Evolutionary conservation across 2,113 vertebrate species (phyloP), one percentile per base, ranked within the genome.

Genomic region (Xyrauchen texanus): DNA sequence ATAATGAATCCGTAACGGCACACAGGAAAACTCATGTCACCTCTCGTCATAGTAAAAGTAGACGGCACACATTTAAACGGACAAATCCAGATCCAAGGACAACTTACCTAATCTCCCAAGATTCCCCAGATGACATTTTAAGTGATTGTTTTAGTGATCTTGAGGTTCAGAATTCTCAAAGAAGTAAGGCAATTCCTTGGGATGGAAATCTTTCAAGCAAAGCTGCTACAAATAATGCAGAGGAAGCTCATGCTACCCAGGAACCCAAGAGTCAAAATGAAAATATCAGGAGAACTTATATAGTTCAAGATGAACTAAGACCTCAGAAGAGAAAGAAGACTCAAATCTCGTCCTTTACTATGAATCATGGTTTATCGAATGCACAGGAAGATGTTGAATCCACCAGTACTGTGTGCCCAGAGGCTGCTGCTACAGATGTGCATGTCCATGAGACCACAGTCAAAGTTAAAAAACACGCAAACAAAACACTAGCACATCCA

Each of bases 11-110:
- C 3, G 5, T 46, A 6, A 71, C 68, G 51, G 57, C 64, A n/a
- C 10, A 49, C 6, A 44, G 45, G 67, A 80, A 47, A 7, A 85
- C 72, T 15, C 52, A 82, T 11, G 6, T 68, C 7, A 67, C 68
- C 6, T 89, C 87, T 70, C 86, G 82, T 5, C 84, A 87, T 58
- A 71, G 83, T 10, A 92, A 88, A 84, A 52, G 71, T 13, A 81
- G 0, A 44, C 86, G 81, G 55, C 15, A 8, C 12, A 53, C 52
- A 6, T 62, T 45, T n/a, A 85, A 86, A 72, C 47, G 0, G 21
- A 34, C 21, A 34, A 80, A 81, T 3, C 13, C 2, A 0, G 16
- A 85, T 7, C 0, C 52, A 0, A 42, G 55, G 0, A 64, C 78
- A 64, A 77, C 73, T 0, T 63, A 68, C 11, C 7, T 47, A 5